phyloP scores from a whole-genome alignment of 1,140 invertebrate genomes.

The Drosophila teissieri region DNA sequence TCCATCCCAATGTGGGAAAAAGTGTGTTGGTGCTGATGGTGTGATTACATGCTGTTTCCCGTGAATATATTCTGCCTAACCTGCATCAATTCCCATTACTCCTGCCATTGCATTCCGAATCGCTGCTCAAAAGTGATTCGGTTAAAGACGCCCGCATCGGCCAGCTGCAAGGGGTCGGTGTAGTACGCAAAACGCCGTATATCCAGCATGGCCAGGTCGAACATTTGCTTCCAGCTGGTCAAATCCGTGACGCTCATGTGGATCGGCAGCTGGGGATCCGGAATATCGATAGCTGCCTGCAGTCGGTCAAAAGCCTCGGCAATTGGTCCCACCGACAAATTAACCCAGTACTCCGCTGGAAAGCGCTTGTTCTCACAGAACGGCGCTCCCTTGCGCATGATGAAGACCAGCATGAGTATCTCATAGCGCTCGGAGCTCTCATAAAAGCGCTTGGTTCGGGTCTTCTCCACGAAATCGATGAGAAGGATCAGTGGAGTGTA shows the following conservation, averaged over 20 bases:
- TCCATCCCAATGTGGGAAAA: neutral
- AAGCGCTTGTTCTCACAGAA: constrained; percentile 81
- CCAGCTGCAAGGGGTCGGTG: constrained; percentile 75
- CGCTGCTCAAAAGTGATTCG: constrained; percentile 76
- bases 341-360: constrained; percentile 79
- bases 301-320: constrained; percentile 77
- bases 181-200: constrained; percentile 76
- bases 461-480: constrained; percentile 81
- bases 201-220: constrained; percentile 75
- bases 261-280: constrained; percentile 77
- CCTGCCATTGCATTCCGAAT: constrained; percentile 79
- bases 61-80: neutral
- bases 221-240: constrained; percentile 83
- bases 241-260: constrained; percentile 80
- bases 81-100: constrained; percentile 32
- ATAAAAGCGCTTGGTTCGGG: constrained; percentile 78
- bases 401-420: constrained; percentile 80
- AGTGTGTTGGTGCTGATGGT: neutral
- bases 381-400: constrained; percentile 78
- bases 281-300: constrained; percentile 78
- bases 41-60: neutral
- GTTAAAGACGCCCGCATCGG: constrained; percentile 76
- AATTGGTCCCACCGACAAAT: constrained; percentile 77
- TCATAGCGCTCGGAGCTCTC: constrained; percentile 79
- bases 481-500: constrained; percentile 75